A percentile compares a stretch with the other conserved stretches of the same genome.
Conservation (phyloP, 2,888 invertebrate genomes). For the Campopleginae sp. region DNA sequence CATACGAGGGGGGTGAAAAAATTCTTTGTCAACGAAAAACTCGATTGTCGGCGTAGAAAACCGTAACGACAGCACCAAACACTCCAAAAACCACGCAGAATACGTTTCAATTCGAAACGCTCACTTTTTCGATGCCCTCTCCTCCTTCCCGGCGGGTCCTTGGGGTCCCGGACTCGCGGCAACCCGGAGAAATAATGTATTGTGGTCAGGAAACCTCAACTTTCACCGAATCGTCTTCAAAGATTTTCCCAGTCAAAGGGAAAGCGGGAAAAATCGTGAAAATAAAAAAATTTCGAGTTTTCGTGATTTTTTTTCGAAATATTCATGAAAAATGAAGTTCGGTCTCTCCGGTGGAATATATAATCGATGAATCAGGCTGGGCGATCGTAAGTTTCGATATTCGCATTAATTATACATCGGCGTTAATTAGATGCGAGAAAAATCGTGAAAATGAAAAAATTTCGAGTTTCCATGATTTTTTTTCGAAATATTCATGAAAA, state of each 20-base stretch:
- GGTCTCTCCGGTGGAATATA: neutral
- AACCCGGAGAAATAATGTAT: neutral
- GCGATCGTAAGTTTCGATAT: neutral
- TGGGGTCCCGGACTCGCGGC: neutral
- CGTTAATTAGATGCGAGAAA: conserved; percentile 24
- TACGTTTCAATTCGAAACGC: conserved; percentile 58
- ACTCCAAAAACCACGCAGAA: conserved; percentile 42
- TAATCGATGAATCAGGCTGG: neutral
- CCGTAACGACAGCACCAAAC: conserved; percentile 54
- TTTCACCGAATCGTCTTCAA: neutral
- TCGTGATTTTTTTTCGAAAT: neutral
- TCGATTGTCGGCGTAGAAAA: conserved; percentile 53
- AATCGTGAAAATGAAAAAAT: neutral
- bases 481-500: neutral
- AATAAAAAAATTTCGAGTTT: neutral
- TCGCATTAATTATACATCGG: conserved; percentile 12
- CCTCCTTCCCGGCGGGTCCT: neutral
- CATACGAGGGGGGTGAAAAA: neutral
- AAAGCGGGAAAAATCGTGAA: neutral
- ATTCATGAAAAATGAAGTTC: neutral
- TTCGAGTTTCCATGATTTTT: too few species aligned
- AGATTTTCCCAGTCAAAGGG: neutral
- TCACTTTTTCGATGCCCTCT: neutral
- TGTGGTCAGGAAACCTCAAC: neutral
- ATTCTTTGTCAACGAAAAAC: conserved; percentile 42